These are phyloP conservation scores for Nothura maculosa DNA, from an alignment of 2,797 vertebrate genomes.

Conservation along the genomic window DNA sequence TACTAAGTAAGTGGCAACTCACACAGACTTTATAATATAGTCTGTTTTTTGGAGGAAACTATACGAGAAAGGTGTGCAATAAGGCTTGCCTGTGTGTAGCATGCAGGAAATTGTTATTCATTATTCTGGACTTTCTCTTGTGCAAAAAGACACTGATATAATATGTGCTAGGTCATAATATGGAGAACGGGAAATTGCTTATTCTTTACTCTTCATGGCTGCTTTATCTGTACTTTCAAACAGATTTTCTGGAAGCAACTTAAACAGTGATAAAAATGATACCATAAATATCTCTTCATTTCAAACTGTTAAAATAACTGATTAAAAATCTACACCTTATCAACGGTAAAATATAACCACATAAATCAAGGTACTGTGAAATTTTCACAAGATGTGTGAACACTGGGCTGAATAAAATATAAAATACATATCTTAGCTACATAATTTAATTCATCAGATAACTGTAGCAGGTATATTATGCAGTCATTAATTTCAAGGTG, in stretches of 20 bases:
- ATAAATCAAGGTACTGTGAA: slow-evolving; percentile 5
- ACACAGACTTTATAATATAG: slow-evolving; percentile 7
- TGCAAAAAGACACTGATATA: slow-evolving; percentile 67
- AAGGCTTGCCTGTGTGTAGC: slow-evolving; percentile 56
- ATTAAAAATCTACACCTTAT: slow-evolving; percentile 56
- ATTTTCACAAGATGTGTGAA: neutral
- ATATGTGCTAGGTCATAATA: slow-evolving; percentile 55
- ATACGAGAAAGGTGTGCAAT: slow-evolving; percentile 32
- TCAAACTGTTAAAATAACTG: slow-evolving; percentile 47
- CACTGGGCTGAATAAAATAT: neutral
- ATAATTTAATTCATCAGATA: neutral
- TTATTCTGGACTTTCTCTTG: slow-evolving; percentile 51
- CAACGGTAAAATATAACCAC: slow-evolving; percentile 43
- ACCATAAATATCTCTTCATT: slow-evolving; percentile 54
- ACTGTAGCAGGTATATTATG: neutral
- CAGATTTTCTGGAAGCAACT: slow-evolving; percentile 56
- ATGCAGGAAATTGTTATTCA: slow-evolving; percentile 74
- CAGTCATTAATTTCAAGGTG: neutral
- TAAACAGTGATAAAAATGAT: slow-evolving; percentile 45
- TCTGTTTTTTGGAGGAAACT: slow-evolving; percentile 8
- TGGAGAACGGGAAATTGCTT: slow-evolving; percentile 55
- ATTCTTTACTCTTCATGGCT: neutral
- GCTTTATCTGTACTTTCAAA: slow-evolving; percentile 54
- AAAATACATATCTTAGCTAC: neutral
- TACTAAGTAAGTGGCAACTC: slow-evolving; percentile 9